Evolutionary conservation across 2,113 vertebrate genomes (phyloP), one percentile per base, ranked within the genome.

Genomic region (Ophthalmotilapia sp.): DNA sequence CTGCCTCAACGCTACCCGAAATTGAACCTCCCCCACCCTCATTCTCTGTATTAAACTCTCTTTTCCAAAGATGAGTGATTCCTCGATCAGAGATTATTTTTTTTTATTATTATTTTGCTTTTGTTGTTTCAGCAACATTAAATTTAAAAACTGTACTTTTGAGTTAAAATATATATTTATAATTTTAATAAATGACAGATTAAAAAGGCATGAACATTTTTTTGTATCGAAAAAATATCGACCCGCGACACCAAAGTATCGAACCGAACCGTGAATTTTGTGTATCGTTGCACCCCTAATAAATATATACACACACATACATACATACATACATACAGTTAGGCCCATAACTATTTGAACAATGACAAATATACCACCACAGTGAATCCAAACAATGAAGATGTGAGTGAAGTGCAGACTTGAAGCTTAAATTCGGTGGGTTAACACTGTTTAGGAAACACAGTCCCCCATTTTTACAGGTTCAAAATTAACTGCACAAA

Each of bases 271-370:
- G n/a, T 3, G 53, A 12, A 54, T 54, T 54, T 54, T 54, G 10
- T 54, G 53, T 23, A 23, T 0, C 0, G 10, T 12, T 54, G 53
- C n/a, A 12, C n/a, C 53, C 6, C n/a, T 23, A 23, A 23, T 13
- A 53, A 1, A 10, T n/a, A 0, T 3, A 21, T 21, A 21, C 21
- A 21, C 2, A 6, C 5, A 49, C 2, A 31, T 6, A 33, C 6
- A 31, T 3, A 33, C 1, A 33, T 7, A 33, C 0, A 7, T 33
- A 33, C 1, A 33, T 33, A 33, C 0, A 23, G 21, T 47, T 47
- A 29, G 23, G 40, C 42, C 40, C 21, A 75, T 17, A 17, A 70
- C 36, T 40, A 70, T 23, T 70, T 70, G 62, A 40, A 23, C 62
- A 70, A 23, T 42, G 38, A 23, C 65, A 42, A 14, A 42, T 17